A percentile compares a stretch with the other conserved stretches of the same genome.
Conservation (phyloP, 2,888 invertebrate species). For the Pseudanteris insignis region DNA sequence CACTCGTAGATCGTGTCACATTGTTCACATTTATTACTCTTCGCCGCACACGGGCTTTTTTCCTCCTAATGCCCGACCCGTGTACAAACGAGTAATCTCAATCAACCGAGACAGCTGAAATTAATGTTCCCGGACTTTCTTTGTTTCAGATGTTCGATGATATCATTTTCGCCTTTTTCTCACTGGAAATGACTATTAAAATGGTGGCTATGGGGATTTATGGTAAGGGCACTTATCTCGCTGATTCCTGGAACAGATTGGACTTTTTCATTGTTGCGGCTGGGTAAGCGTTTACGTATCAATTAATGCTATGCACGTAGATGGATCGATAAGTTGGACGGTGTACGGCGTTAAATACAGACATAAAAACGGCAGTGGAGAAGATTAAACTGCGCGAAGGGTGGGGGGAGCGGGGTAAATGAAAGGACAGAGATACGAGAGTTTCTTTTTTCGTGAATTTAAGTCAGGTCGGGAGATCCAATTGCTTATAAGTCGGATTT, state of each 20-base stretch:
- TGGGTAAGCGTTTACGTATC: slow-evolving; percentile 74
- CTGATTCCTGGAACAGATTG: slow-evolving; percentile 98
- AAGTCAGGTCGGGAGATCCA: no score
- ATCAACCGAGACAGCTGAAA: background rate
- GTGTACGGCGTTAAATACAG: slow-evolving; percentile 1
- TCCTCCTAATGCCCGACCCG: no score
- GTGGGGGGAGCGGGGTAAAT: no score
- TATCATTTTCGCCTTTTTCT: slow-evolving; percentile 98
- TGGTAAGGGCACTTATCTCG: slow-evolving; percentile 93
- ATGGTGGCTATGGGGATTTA: slow-evolving; percentile 98
- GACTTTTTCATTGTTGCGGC: slow-evolving; percentile 98
- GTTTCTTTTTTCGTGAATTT: no score
- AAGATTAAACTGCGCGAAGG: no score
- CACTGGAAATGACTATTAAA: slow-evolving; percentile 97
- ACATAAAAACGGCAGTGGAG: slow-evolving; percentile 1
- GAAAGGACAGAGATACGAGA: no score
- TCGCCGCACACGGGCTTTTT: no score
- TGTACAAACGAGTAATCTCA: slow-evolving; percentile 3
- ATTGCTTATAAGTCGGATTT: no score
- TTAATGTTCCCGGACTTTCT: slow-evolving; percentile 12
- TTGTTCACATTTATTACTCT: no score
- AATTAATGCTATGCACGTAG: slow-evolving; percentile 28
- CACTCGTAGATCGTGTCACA: no score
- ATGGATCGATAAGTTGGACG: slow-evolving; percentile 27
- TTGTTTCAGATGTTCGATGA: slow-evolving; percentile 90